A percentile compares a stretch with the other conserved stretches of the same genome.
These are phyloP conservation scores for Ceyx cyanopectus DNA, from an alignment of 2,113 vertebrate genomes.

Conservation along the genomic window DNA sequence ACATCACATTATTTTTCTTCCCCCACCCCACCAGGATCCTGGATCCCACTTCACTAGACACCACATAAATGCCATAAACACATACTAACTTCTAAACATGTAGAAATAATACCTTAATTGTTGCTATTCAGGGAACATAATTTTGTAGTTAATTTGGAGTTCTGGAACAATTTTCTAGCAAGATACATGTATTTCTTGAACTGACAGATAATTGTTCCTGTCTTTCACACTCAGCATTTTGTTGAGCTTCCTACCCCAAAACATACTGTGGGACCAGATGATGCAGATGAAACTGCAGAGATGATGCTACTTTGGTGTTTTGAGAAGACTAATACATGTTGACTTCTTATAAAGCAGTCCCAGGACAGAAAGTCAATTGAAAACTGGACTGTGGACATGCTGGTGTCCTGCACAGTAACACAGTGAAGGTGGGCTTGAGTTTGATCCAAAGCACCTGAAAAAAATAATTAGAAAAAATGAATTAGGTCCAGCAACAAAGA, in stretches of 20 bases:
- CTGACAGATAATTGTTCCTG: background rate
- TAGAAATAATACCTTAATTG: background rate
- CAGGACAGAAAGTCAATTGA: background rate
- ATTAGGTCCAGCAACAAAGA: background rate
- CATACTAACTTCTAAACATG: fast-evolving
- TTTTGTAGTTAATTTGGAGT: background rate
- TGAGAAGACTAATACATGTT: background rate
- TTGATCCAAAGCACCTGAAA: background rate
- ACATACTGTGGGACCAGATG: background rate
- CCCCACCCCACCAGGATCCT: background rate
- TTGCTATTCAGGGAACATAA: background rate
- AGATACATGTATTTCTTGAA: background rate
- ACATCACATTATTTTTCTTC: background rate
- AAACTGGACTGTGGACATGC: background rate
- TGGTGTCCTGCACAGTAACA: background rate
- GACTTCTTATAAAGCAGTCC: background rate
- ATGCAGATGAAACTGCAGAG: background rate
- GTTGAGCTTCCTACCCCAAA: background rate
- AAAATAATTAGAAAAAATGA: background rate
- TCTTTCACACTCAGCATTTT: background rate
- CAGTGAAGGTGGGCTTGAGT: background rate
- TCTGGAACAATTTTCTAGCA: background rate
- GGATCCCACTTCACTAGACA: background rate
- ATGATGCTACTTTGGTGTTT: background rate
- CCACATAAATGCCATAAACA: background rate